Evolutionary conservation across 2,113 vertebrate genomes (phyloP), one percentile per base, ranked within the genome.

Genomic region (Daphoenositta chrysoptera): DNA sequence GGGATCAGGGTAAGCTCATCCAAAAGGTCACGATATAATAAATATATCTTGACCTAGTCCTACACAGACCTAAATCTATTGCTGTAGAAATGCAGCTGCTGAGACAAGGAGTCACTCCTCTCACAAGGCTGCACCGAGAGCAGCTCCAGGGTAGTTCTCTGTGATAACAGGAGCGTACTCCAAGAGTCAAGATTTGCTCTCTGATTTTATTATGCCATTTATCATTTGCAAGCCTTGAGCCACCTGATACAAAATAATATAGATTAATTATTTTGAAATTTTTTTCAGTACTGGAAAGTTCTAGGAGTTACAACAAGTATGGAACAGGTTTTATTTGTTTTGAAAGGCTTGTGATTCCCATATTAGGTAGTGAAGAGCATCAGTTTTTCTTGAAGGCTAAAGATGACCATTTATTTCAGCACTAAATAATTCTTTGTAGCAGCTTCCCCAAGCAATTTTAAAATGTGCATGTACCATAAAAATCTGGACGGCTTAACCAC

Each of bases 1-100:
- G 60, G 51, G 58, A 80, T 89, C 73, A 89, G 27, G 30, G 44
- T 54, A 90, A 94, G 65, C 58, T 85, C 64, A 61, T 73, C 66
- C 8, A 11, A 54, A 83, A 94, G 61, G 47, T 79, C 19, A 15
- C 5, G 4, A 33, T 79, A 47, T 7, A 51, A 92, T 44, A 91
- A 65, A 83, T 72, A n/a, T 54, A 76, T 79, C 83, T 40, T 68
- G 53, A 64, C 80, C 71, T 71, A 8, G 31, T 70, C 65, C 56
- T 75, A 18, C 57, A 42, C 12, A 80, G 53, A 50, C 33, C 30
- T 71, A 35, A 47, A 56, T 78, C 40, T 31, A 11, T 31, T 57
- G 80, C 39, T 82, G 39, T 30, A 61, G 31, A 72, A 96, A 45
- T 42, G 44, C 22, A 80, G 0, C 53, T 54, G 51, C n/a, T 57